Base-by-base conservation (phyloP, 1,140 invertebrate species). In the Archegozetes longisetosus region DNA sequence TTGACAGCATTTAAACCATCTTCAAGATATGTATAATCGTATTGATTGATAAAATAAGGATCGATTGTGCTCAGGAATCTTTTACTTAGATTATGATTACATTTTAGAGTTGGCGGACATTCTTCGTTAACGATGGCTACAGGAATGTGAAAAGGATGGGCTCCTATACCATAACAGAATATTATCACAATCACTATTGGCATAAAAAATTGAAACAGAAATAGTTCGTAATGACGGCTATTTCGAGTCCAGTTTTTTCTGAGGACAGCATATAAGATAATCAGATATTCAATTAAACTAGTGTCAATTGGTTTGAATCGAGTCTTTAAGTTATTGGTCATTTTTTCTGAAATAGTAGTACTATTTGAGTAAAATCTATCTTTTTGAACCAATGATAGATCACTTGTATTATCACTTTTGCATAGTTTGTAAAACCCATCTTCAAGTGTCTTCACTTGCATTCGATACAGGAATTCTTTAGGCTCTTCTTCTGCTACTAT, bases 361-460 rank as follows among this genome's bases (percentile, higher is more conserved):
- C 22, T 24, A 1, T 12, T 24, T 24, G 14, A 13, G 12, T 40
- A 3, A 24, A 14, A 12, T 6, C 25, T 12, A 23, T 17, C 12
- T 14, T 12, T 55, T 14, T 17, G 20, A 28, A 17, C 14, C 4
- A 17, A 17, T 29, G 22, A 20, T 2, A 12, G 2, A 20, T 58
- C 28, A 3, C n/a, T n/a, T n/a, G n/a, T n/a, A n/a, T n/a, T n/a
- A n/a, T 84, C 64, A 92, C 84, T 68, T 83, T 80, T 27, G 40
- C 89, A 94, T 0, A 96, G 74, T 72, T 92, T 89, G 12, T 95
- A 76, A 73, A 97, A 97, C 1, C 94, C 88, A 63, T 90, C 88
- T 74, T 96, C 91, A 9, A 96, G 72, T 22, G 84, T 86, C 62
- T 83, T 77, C 68, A 85, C 87, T 64, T 80, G 80, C 71, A 90